Percentiles rank a stretch among this genome's conserved stretches.
These are phyloP conservation scores for Carollia perspicillata DNA, from an alignment of 2,113 vertebrate species.

Conservation along the genomic window DNA sequence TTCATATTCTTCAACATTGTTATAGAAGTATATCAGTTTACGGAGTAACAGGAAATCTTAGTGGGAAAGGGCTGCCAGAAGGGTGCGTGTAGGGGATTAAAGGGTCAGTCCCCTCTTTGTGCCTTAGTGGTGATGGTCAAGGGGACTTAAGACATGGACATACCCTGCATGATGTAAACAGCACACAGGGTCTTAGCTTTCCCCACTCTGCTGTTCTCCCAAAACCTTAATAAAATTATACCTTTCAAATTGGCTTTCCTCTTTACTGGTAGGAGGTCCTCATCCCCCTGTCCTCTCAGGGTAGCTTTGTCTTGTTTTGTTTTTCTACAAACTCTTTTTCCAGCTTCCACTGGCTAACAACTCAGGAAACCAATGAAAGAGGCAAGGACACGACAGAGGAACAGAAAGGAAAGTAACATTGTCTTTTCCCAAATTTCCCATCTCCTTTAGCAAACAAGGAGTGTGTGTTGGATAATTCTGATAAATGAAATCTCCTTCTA, in stretches of 20 bases:
- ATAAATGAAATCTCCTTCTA: conserved; percentile 40
- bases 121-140: background rate
- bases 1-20: background rate
- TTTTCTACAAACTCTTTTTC: background rate
- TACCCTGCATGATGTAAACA: too few species aligned
- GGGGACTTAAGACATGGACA: background rate
- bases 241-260: background rate
- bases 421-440: background rate
- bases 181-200: background rate
- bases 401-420: background rate
- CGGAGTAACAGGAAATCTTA: background rate
- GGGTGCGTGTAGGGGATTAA: background rate
- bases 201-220: background rate
- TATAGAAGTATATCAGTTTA: background rate
- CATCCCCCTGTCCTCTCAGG: background rate
- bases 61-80: background rate
- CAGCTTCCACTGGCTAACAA: background rate
- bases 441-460: background rate
- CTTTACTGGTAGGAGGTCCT: background rate
- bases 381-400: background rate
- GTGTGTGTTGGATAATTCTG: conserved; percentile 33
- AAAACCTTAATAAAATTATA: background rate
- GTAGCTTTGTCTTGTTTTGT: background rate
- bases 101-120: background rate
- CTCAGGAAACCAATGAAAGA: background rate